Evolutionary conservation across 2,888 invertebrate genomes (phyloP), one percentile per base, ranked within the genome.

Genomic region (Zhengitettix transpicula): DNA sequence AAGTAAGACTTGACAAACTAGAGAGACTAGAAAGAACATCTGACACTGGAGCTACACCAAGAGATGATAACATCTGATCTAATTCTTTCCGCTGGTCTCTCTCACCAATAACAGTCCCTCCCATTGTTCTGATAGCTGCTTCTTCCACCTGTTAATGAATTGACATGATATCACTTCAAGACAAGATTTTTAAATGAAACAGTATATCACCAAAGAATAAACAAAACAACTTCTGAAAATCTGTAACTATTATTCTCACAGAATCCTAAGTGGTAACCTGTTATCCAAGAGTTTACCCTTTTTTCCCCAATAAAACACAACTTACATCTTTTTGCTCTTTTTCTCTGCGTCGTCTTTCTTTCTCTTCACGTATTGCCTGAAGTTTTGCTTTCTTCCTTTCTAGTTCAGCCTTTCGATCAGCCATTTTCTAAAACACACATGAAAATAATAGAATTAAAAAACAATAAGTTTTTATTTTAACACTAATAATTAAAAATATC

Each of bases 381-480:
- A 94, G 81, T 75, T 91, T 92, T 40, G 90, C 91, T 73, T 92
- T 91, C 74, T 94, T 94, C 63, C 91, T 81, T 75, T 93, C 93
- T 68, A 94, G 73, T 75, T 94, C 93, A n/a, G 89, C 91, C 73
- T 90, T 91, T 64, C 93, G 82, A 75, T 93, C 93, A 58, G 88
- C 84, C 89, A 89, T 89, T 16, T 15, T 56, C 47, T 47, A 47
- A 42, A 47, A 47, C 47, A 47, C 2, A 7, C 2, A 47, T 47
- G 5, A 47, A 47, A 28, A 5, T 2, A 28, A 28, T 5, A 28
- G 28, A 7, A 28, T 28, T 28, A 28, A 28, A 7, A n/a, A n/a
- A n/a, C n/a, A n/a, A 28, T 28, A 28, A 28, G 28, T 7, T 28
- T 28, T 28, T 28, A 28, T 5, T 28, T 28, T 28, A 28, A n/a